Evolutionary conservation across 2,113 vertebrate genomes (phyloP).

Genomic region (human (Homo sapiens)): GRCh38 chr4:48718001-48718500

Average conservation of each 20-base stretch:
- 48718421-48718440: neutral
- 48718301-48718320: conserved; percentile 17
- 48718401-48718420: conserved; percentile 18
- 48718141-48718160: neutral
- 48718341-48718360: neutral
- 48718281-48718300: neutral
- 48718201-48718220: conserved; percentile 33
- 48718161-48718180: conserved; percentile 22
- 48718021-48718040: neutral
- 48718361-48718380: neutral
- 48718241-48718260: conserved; percentile 34
- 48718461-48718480: neutral
- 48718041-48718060: neutral
- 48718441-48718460: neutral
- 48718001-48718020: neutral
- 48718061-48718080: neutral
- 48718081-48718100: neutral
- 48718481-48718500: neutral
- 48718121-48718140: neutral
- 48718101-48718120: neutral
- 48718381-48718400: neutral
- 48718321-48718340: neutral
- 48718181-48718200: neutral
- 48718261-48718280: neutral
- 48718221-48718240: conserved; percentile 21